phyloP scores from a whole-genome alignment of 2,797 vertebrate species.

The Brachymystax lenok region DNA sequence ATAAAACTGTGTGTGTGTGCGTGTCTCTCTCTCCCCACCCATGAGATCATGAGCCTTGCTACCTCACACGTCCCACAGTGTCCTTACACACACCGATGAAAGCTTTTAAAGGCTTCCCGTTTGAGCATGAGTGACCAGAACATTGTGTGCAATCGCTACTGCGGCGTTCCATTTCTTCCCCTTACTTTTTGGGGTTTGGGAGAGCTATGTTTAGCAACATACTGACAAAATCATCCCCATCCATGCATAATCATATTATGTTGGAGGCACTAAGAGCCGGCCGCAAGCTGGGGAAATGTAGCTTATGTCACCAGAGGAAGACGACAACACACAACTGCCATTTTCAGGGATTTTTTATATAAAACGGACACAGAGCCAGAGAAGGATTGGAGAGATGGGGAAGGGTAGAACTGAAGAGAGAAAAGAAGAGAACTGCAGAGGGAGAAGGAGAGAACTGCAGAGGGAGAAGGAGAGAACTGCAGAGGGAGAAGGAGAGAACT shows the following conservation, averaged over 20 bases:
- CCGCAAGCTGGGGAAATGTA: slow-evolving; percentile 1
- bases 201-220: slow-evolving; percentile 61
- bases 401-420: slow-evolving; percentile 6
- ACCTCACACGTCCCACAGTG: slow-evolving; percentile 32
- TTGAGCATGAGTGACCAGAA: slow-evolving; percentile 70
- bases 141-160: slow-evolving; percentile 46
- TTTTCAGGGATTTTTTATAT: background rate
- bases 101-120: slow-evolving; percentile 63
- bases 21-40: background rate
- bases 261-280: background rate
- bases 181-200: background rate
- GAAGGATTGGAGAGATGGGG: slow-evolving; percentile 13
- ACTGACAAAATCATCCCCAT: slow-evolving; percentile 54
- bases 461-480: slow-evolving; percentile 30
- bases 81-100: slow-evolving; percentile 43
- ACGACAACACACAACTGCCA: background rate
- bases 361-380: background rate
- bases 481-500: slow-evolving; percentile 18
- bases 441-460: background rate
- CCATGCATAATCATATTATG: background rate
- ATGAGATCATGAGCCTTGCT: slow-evolving; percentile 9
- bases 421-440: slow-evolving; percentile 10
- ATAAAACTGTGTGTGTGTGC: slow-evolving; percentile 11
- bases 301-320: background rate
- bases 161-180: background rate